Percentiles rank a stretch among this genome's conserved stretches.
phyloP scores from a whole-genome alignment of 2,888 invertebrate species.

The Brenthis daphne region DNA sequence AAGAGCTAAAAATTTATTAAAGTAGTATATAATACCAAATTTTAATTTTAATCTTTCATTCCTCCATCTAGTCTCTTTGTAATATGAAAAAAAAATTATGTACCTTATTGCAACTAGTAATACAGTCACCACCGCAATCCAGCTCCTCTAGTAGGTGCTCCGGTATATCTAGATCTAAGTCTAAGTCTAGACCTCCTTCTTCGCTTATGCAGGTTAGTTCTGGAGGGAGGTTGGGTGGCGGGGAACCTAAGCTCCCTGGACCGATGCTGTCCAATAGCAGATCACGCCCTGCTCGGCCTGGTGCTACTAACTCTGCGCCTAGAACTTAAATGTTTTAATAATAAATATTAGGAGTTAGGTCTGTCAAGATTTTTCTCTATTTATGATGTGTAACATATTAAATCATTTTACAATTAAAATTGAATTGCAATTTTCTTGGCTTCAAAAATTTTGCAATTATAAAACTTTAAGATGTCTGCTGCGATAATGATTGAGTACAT shows the following conservation, averaged over 20 bases:
- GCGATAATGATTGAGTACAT: no score
- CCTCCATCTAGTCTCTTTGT: constrained; percentile 5
- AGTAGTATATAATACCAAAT: no score
- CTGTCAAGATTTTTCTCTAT: no score
- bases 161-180: constrained; percentile 84
- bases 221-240: constrained; percentile 81
- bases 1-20: no score
- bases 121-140: constrained; percentile 91
- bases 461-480: no score
- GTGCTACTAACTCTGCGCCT: constrained; percentile 75
- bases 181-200: constrained; percentile 92
- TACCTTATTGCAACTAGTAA: constrained; percentile 92
- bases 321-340: constrained; percentile 59
- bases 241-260: constrained; percentile 71
- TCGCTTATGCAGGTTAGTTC: constrained; percentile 93
- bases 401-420: no score
- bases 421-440: no score
- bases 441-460: no score
- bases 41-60: no score
- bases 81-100: neutral
- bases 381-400: no score
- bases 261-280: constrained; percentile 70
- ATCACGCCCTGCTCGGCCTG: constrained; percentile 70
- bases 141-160: constrained; percentile 90
- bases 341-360: neutral